phyloP scores from a whole-genome alignment of 2,888 invertebrate genomes.

The Nebria brevicollis region DNA sequence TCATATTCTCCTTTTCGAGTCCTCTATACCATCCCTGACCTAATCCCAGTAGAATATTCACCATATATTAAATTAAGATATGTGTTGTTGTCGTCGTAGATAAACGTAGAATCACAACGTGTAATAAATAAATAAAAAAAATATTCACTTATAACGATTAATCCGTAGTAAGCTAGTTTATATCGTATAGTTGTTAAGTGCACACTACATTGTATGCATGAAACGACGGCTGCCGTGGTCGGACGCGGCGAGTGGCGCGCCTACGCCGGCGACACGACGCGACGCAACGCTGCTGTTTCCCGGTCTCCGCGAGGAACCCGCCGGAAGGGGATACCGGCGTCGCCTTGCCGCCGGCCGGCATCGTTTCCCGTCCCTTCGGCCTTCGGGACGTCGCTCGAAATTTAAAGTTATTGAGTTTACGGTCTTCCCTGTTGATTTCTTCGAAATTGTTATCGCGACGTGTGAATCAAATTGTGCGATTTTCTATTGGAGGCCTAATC shows the following conservation, averaged over 20 bases:
- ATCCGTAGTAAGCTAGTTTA: conserved; percentile 39
- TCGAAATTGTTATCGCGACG: conserved; percentile 46
- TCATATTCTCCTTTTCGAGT: conserved; percentile 7
- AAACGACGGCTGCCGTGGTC: conserved; percentile 6
- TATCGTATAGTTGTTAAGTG: conserved; percentile 39
- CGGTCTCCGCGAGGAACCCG: neutral
- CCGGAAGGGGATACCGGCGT: conserved; percentile 1
- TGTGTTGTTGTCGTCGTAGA: conserved; percentile 43
- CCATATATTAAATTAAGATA: conserved; percentile 29
- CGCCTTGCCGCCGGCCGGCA: neutral
- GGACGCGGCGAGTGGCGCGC: neutral
- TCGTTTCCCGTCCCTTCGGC: neutral
- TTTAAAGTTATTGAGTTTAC: conserved; percentile 24
- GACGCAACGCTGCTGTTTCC: neutral
- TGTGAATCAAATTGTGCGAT: conserved; percentile 21
- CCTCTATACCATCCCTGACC: neutral
- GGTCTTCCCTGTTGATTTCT: conserved; percentile 44
- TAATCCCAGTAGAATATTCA: neutral
- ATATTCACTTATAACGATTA: conserved; percentile 31
- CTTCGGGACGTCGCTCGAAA: conserved; percentile 13
- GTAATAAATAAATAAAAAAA: conserved; percentile 23
- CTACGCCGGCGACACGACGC: neutral
- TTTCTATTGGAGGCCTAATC: conserved; percentile 38
- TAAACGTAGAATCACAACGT: conserved; percentile 20
- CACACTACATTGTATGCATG: conserved; percentile 35